Evolutionary conservation across 2,113 vertebrate species (phyloP), one percentile per base, ranked within the genome.

Genomic region (Daubentonia madagascariensis): DNA sequence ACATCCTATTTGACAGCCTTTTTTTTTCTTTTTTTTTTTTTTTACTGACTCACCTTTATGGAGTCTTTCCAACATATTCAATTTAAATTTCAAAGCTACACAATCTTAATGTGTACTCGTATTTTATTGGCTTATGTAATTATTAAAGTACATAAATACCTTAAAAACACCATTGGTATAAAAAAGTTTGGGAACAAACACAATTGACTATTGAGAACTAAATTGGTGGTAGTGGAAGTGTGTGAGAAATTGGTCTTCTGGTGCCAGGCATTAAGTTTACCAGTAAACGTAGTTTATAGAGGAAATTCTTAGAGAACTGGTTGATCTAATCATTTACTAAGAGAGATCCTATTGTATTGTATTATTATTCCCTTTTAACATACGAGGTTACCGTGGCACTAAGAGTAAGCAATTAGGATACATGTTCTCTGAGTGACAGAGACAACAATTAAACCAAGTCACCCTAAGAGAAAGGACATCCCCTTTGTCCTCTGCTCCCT

Each of bases 161-260:
- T 88, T 72, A 40, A 54, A 89, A 54, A 72, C n/a, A 63, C 5
- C 52, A 57, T n/a, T 79, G 30, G 37, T 9, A 37, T 76, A 48
- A 54, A 22, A 43, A 37, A 73, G 0, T n/a, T n/a, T 52, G 18
- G 28, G 23, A 57, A 5, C 22, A 95, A 86, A 70, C 14, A 28
- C 20, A 54, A 8, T 14, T 61, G 23, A 61, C 32, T 8, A 0
- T 23, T 52, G 78, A 48, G 2, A 85, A 52, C 4, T 52, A 17
- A 28, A 37, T 9, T n/a, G 22, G 11, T 1, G 1, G 6, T 37
- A 37, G 3, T 37, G 6, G 79, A 32, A 48, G 0, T 5, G 0
- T 50, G 20, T 52, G 73, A 59, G n/a, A 59, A 61, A n/a, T 0
- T 23, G 35, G n/a, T 16, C 23, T 59, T 50, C 81, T 14, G n/a